phyloP scores from a whole-genome alignment of 2,797 vertebrate genomes.

The Lacerta agilis region DNA sequence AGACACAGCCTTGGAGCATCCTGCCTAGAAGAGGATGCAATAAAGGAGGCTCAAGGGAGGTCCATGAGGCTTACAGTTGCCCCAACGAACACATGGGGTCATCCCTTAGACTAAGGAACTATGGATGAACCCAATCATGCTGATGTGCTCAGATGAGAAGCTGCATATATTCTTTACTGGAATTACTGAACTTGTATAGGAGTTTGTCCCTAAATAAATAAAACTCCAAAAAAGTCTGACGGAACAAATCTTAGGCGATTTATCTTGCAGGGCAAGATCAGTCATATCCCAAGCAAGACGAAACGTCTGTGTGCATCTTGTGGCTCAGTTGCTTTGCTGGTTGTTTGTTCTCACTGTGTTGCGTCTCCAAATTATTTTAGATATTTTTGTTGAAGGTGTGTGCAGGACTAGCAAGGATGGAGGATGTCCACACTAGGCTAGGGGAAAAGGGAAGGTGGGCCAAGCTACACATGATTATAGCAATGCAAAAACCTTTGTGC shows the following conservation, averaged over 20 bases:
- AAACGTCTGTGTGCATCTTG: fast-evolving
- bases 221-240: fast-evolving
- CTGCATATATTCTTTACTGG: fast-evolving
- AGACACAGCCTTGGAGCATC: neutral
- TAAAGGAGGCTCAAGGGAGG: neutral
- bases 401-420: neutral
- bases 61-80: fast-evolving
- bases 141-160: neutral
- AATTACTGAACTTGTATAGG: neutral
- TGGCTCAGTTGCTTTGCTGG: neutral
- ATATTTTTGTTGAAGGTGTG: fast-evolving
- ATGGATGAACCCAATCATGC: neutral
- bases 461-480: neutral
- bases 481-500: neutral
- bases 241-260: fast-evolving
- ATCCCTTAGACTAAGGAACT: neutral
- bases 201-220: fast-evolving
- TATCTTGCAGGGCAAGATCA: neutral
- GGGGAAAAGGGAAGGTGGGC: neutral
- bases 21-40: neutral
- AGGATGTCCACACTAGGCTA: neutral
- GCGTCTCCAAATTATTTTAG: neutral
- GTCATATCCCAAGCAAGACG: fast-evolving
- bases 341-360: neutral
- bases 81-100: fast-evolving